phyloP scores from a whole-genome alignment of 2,113 vertebrate species.

The Probosciger aterrimus region DNA sequence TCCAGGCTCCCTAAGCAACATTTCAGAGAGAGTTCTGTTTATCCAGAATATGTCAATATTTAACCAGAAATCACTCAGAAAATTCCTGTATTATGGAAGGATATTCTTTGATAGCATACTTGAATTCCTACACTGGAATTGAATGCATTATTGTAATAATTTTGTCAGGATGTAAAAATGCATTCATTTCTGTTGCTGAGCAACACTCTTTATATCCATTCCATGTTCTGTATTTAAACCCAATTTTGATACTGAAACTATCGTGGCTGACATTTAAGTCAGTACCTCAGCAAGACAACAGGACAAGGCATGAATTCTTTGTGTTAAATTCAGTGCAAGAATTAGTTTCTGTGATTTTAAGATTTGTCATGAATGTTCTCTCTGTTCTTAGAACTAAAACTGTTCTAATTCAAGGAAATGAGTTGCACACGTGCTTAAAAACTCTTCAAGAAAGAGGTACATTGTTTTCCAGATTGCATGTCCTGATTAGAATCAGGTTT shows the following conservation, averaged over 20 bases:
- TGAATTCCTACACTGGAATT: background rate
- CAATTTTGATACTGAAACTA: background rate
- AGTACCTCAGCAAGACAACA: background rate
- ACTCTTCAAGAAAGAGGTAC: background rate
- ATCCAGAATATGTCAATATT: slow-evolving; percentile 15
- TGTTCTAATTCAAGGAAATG: background rate
- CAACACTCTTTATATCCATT: background rate
- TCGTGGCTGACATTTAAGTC: background rate
- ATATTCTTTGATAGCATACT: background rate
- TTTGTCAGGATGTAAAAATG: slow-evolving; percentile 31
- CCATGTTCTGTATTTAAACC: background rate
- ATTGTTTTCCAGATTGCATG: background rate
- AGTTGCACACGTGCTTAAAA: background rate
- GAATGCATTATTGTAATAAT: background rate
- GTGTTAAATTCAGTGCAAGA: background rate
- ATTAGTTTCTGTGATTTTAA: background rate
- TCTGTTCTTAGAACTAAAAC: background rate
- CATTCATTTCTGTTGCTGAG: slow-evolving; percentile 10
- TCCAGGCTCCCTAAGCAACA: background rate
- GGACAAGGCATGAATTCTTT: background rate
- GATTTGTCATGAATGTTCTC: background rate
- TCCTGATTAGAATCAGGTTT: background rate
- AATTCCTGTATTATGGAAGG: background rate
- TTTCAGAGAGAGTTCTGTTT: background rate
- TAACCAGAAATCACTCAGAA: background rate